Evolutionary conservation across 2,797 vertebrate species (phyloP).

Genomic region (Pipistrellus kuhlii): DNA sequence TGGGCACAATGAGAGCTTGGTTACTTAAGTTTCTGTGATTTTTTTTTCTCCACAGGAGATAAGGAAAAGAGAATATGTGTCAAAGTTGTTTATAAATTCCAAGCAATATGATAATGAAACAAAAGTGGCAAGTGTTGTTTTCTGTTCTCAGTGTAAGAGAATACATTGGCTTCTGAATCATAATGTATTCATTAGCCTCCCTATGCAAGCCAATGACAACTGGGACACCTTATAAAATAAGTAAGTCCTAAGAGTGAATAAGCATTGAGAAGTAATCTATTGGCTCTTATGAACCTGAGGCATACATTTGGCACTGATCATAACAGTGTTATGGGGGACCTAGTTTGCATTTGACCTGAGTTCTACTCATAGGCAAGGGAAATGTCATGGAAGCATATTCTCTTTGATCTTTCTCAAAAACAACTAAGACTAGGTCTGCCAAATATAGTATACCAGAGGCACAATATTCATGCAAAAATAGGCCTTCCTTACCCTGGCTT

Average conservation of each 20-base stretch:
- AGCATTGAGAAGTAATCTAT: not conserved
- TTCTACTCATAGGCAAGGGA: not conserved
- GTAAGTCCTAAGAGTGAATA: not conserved
- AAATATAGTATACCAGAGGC: not conserved
- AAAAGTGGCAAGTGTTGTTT: not conserved
- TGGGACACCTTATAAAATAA: not conserved
- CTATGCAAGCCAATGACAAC: not conserved
- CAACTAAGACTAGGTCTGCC: not conserved
- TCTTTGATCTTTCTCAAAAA: not conserved
- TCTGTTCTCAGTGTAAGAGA: not conserved
- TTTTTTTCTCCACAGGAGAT: not conserved
- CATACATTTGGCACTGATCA: not conserved
- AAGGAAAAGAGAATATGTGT: not conserved
- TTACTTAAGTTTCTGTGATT: not conserved
- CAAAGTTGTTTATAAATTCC: not conserved
- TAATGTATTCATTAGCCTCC: not conserved
- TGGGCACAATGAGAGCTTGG: not conserved
- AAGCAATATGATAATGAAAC: not conserved
- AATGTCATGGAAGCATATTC: not conserved
- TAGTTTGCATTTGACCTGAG: not conserved
- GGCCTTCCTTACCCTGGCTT: no score
- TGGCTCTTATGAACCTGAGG: not conserved
- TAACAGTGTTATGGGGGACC: not conserved
- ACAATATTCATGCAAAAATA: no score
- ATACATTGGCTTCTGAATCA: not conserved